Evolutionary conservation across 2,113 vertebrate genomes (phyloP).

Genomic region (Rhinogobius similis): DNA sequence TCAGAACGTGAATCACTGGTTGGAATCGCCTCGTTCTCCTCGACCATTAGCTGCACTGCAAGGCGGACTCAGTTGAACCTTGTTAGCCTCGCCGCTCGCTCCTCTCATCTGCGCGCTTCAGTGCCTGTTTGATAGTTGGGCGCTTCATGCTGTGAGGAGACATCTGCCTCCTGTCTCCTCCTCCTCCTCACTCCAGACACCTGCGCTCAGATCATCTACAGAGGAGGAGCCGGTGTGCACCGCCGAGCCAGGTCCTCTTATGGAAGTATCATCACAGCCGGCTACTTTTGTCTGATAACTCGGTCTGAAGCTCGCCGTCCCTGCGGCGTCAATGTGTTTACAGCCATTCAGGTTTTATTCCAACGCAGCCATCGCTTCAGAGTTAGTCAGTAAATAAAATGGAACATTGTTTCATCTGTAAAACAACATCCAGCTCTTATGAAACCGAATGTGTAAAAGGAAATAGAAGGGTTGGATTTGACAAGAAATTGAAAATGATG

Average conservation of each 20-base stretch:
- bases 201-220: conserved; percentile 56
- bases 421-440: too few relatives aligned
- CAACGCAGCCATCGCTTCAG: not conserved
- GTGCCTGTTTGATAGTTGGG: not conserved
- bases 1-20: too few relatives aligned
- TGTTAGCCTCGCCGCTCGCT: not conserved
- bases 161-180: conserved; percentile 57
- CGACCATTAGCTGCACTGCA: conserved; percentile 11
- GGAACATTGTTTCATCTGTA: too few relatives aligned
- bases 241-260: conserved; percentile 24
- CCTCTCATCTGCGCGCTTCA: conserved; percentile 3
- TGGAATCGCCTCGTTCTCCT: too few relatives aligned
- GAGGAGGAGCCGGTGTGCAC: conserved; percentile 48
- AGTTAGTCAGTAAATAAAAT: too few relatives aligned
- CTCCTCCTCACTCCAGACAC: conserved; percentile 42
- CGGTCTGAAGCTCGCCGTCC: not conserved
- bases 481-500: too few relatives aligned
- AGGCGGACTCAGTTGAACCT: conserved; percentile 15
- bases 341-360: not conserved
- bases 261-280: conserved; percentile 37
- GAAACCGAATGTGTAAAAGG: too few relatives aligned
- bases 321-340: not conserved
- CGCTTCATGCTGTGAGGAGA: not conserved
- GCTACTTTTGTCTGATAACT: not conserved
- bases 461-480: too few relatives aligned